Percentiles rank a stretch among this genome's conserved stretches.
Conservation (phyloP, 2,888 invertebrate species). For the Hirtodrosophila histrioides region DNA sequence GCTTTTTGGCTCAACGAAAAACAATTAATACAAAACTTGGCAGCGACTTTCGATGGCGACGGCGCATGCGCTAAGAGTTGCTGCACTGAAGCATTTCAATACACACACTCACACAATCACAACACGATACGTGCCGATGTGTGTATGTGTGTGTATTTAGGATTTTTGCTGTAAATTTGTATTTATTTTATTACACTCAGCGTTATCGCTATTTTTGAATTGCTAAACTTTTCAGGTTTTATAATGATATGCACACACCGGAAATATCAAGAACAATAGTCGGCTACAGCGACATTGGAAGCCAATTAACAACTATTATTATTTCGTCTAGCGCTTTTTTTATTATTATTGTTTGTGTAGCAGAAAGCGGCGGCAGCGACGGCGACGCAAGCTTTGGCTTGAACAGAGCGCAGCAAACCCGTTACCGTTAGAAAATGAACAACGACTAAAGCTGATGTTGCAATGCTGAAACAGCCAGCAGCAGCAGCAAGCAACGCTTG, state of each 20-base stretch:
- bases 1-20: conserved; percentile 46
- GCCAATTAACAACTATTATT: conserved; percentile 58
- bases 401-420: conserved; percentile 40
- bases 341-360: conserved; percentile 77
- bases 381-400: conserved; percentile 36
- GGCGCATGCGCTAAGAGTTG: conserved; percentile 69
- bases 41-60: conserved; percentile 30
- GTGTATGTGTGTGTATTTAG: conserved; percentile 53
- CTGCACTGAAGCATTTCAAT: conserved; percentile 62
- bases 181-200: conserved; percentile 67
- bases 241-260: conserved; percentile 28
- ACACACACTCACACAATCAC: conserved; percentile 52
- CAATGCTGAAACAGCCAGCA: conserved; percentile 31
- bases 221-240: conserved; percentile 3
- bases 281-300: conserved; percentile 23
- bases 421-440: conserved; percentile 61
- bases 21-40: conserved; percentile 70
- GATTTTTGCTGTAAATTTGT: conserved; percentile 73
- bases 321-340: conserved; percentile 68
- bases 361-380: conserved; percentile 41
- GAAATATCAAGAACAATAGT: conserved; percentile 9
- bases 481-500: conserved; percentile 48
- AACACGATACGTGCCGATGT: conserved; percentile 25
- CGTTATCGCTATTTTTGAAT: conserved; percentile 9
- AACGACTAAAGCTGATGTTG: conserved; percentile 51